A percentile compares a stretch with the other conserved stretches of the same genome.
phyloP scores from a whole-genome alignment of 2,888 invertebrate genomes.

The Tyria jacobaeae region DNA sequence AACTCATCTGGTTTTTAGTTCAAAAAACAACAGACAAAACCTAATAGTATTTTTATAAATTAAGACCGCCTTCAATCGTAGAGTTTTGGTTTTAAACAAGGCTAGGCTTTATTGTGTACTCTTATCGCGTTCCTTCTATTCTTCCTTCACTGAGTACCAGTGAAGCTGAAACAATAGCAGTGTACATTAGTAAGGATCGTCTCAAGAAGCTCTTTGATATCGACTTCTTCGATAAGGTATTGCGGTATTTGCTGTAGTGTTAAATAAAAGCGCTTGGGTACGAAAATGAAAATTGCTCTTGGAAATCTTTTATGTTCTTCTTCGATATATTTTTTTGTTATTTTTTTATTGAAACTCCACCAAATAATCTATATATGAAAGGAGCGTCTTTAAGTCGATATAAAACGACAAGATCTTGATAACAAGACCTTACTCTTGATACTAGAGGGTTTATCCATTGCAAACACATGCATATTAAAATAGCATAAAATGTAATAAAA shows the following conservation, averaged over 20 bases:
- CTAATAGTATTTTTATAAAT: slow-evolving; percentile 29
- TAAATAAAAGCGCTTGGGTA: slow-evolving; percentile 28
- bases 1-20: not conserved
- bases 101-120: slow-evolving; percentile 42
- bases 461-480: too few relatives aligned
- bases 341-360: too few relatives aligned
- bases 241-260: slow-evolving; percentile 37
- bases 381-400: too few relatives aligned
- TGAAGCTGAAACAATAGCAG: slow-evolving; percentile 63
- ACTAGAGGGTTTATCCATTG: too few relatives aligned
- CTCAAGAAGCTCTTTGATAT: slow-evolving; percentile 57
- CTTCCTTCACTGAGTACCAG: slow-evolving; percentile 51
- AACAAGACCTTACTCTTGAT: too few relatives aligned
- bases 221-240: slow-evolving; percentile 46
- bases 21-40: slow-evolving; percentile 22
- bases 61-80: slow-evolving; percentile 30
- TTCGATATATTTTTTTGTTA: too few relatives aligned
- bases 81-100: slow-evolving; percentile 39
- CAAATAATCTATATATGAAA: too few relatives aligned
- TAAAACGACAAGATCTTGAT: too few relatives aligned
- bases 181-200: slow-evolving; percentile 64
- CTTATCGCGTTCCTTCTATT: slow-evolving; percentile 53
- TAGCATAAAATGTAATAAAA: too few relatives aligned
- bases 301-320: not conserved
- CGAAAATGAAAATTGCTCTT: not conserved